Base-by-base conservation (phyloP, 1,140 invertebrate species). In the Danaus plexippus region DNA sequence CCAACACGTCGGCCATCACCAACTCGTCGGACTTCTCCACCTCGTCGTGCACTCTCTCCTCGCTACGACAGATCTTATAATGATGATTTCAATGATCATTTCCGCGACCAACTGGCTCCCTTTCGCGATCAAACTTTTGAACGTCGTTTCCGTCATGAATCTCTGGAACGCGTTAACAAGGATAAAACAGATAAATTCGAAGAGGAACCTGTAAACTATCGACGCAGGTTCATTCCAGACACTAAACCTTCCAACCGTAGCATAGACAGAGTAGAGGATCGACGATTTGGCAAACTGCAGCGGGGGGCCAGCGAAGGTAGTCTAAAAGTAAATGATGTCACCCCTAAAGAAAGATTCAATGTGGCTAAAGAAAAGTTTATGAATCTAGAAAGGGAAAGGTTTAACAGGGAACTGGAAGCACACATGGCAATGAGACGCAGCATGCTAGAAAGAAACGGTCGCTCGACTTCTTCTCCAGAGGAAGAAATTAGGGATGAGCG, bases 291-390 rank as follows among this genome's bases (percentile, higher is more conserved):
- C 1, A 84, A 85, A 61, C 73, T 85, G 7, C 79, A 84, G 45
- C 63, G 84, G 48, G 82, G 80, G 11, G 73, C 75, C 41, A 87
- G 84, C 59, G 84, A 87, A 61, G 82, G 84, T 12, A 87, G 84
- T 50, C 64, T 85, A n/a, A 84, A 87, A 63, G 11, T 84, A n/a
- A 69, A 75, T 0, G 82, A 85, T 58, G 79, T 87, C 3, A 90
- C 91, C 42, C 93, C 93, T 0, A 88, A 92, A 55, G 93, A 95
- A 61, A 89, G 94, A 43, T 95, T 95, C 75, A 92, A 94, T 66
- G 93, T 94, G 67, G 93, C 94, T 44, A 95, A 94, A 77, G 93
- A 95, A 72, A 94, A 94, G 79, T 95, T 95, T 70, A 88, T 92
- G 73, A 90, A 92, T 15, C 89, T 95, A 84, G 94, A 95, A 78